Conservation (phyloP, 2,113 vertebrate genomes). For the Tamias sibiricus region DNA sequence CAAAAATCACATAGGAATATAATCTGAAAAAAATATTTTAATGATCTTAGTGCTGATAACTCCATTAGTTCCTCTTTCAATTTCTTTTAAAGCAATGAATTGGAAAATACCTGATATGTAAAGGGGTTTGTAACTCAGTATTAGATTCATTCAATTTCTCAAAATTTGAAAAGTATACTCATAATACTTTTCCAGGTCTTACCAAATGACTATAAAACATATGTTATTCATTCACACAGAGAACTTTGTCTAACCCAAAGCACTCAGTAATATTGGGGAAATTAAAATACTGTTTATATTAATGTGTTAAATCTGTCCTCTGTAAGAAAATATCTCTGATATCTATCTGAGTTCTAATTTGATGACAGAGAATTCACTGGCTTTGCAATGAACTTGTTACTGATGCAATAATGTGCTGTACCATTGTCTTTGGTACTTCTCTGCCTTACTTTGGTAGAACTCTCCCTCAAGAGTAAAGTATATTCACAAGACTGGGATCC, state of each 20-base stretch:
- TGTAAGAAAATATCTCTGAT: not conserved
- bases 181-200: conserved; percentile 10
- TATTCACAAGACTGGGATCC: too few species aligned
- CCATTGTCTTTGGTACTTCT: not conserved
- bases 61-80: conserved; percentile 71
- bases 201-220: conserved; percentile 26
- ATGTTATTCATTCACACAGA: not conserved
- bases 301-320: not conserved
- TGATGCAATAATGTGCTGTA: rapidly evolving
- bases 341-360: not conserved
- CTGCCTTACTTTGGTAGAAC: not conserved
- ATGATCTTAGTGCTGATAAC: conserved; percentile 68
- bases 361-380: not conserved
- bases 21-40: conserved; percentile 70
- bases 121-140: conserved; percentile 37
- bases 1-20: conserved; percentile 57
- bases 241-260: not conserved
- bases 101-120: conserved; percentile 60
- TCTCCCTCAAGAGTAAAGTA: not conserved
- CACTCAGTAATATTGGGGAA: not conserved
- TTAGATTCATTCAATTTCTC: conserved; percentile 22
- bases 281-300: conserved; percentile 14
- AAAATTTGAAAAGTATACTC: not conserved
- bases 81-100: conserved; percentile 68
- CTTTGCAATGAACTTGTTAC: not conserved